Evolutionary conservation across 2,797 vertebrate species (phyloP), one percentile per base, ranked within the genome.

Genomic region (Alauda arvensis): DNA sequence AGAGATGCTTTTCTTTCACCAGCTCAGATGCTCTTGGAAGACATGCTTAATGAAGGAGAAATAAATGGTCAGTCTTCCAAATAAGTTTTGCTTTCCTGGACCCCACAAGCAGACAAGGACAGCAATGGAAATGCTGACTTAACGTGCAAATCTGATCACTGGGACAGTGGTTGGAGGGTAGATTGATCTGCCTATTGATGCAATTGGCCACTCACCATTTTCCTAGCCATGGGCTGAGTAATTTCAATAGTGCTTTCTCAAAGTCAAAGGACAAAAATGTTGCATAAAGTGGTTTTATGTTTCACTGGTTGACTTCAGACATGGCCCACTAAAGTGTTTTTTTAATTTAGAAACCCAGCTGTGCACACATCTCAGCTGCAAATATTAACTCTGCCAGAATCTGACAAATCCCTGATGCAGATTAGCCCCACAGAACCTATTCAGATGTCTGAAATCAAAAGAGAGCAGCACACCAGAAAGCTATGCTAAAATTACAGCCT

Each of bases 221-320:
- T 91, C 93, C 93, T 93, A 93, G 91, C 96, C 94, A 96, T 91
- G 82, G 89, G 88, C 93, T 91, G 77, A 91, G 90, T 60, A 23
- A 78, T 87, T 96, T 93, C 91, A 76, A 82, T 14, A 80, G 68
- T 34, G 40, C 56, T 61, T 90, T 89, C 83, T 31, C 77, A 74
- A 94, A 94, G 95, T 74, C 87, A 76, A 77, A 92, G 49, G 81
- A 94, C 43, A 49, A 77, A 94, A 91, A 87, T 3, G 42, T 43
- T 63, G 83, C 74, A 68, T 49, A 21, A 83, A 86, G 33, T 17
- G 52, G 55, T 11, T 87, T 74, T 85, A 37, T 46, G 87, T 91
- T 77, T 86, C 83, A 90, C 92, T 67, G 63, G 48, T 9, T 70
- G 67, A 84, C 79, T 94, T 77, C 84, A 93, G 90, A 81, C 24